A percentile compares a stretch with the other conserved stretches of the same genome.
phyloP scores from a whole-genome alignment of 1,140 invertebrate species.

The Panonychus citri region DNA sequence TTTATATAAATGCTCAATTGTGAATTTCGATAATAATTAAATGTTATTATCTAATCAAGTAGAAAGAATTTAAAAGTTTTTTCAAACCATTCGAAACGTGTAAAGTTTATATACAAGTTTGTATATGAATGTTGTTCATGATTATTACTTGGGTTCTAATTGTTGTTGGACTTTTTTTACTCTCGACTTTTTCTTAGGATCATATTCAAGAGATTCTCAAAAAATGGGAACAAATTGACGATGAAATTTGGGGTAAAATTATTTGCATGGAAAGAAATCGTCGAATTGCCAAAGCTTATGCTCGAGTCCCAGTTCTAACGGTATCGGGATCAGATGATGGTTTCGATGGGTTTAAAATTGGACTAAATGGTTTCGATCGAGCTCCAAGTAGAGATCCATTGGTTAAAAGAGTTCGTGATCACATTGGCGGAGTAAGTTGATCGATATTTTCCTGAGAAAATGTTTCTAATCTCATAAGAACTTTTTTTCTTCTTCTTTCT shows the following conservation, averaged over 20 bases:
- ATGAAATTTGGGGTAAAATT: slow-evolving; percentile 92
- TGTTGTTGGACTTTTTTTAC: background rate
- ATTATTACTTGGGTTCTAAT: background rate
- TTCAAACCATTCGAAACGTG: too few relatives aligned
- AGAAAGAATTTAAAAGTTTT: too few relatives aligned
- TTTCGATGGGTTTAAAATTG: slow-evolving; percentile 52
- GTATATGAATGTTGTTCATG: background rate
- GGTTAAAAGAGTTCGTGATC: slow-evolving; percentile 70
- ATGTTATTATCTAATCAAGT: too few relatives aligned
- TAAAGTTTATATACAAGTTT: too few relatives aligned
- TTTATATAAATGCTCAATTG: too few relatives aligned
- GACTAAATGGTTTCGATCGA: slow-evolving; percentile 61
- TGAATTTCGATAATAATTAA: too few relatives aligned
- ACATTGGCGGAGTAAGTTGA: slow-evolving; percentile 54
- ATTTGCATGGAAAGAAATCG: slow-evolving; percentile 78
- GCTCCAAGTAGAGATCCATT: slow-evolving; percentile 78
- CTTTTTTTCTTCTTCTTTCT: slow-evolving; percentile 10
- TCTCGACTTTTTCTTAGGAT: slow-evolving; percentile 47
- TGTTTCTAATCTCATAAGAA: background rate
- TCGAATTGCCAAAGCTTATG: slow-evolving; percentile 79
- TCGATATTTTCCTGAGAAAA: background rate
- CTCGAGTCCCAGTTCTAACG: slow-evolving; percentile 18
- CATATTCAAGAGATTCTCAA: slow-evolving; percentile 82
- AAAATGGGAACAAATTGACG: slow-evolving; percentile 87
- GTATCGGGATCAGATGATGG: slow-evolving; percentile 80